phyloP scores from a whole-genome alignment of 2,113 vertebrate genomes.

The Tyrannus savana region DNA sequence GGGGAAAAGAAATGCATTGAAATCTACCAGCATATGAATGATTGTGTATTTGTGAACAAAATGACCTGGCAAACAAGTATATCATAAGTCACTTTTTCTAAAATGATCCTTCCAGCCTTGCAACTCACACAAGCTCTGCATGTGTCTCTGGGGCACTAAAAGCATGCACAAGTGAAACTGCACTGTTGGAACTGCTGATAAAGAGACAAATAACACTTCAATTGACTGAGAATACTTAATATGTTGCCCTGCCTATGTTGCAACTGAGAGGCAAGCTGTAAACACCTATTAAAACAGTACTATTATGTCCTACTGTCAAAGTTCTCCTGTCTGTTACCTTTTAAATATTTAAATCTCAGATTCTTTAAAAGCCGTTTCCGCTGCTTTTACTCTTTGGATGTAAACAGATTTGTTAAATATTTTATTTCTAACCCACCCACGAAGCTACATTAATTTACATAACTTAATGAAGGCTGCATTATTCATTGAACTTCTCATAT shows the following conservation, averaged over 20 bases:
- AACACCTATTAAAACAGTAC: not conserved
- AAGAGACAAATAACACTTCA: not conserved
- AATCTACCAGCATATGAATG: not conserved
- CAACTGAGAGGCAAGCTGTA: not conserved
- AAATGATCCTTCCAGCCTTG: not conserved
- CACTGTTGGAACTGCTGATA: not conserved
- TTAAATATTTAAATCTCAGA: constrained; percentile 49
- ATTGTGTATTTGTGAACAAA: not conserved
- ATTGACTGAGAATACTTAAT: not conserved
- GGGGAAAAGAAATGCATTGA: not conserved
- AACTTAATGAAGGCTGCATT: constrained; percentile 63
- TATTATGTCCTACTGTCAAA: not conserved
- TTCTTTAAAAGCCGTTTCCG: constrained; percentile 40
- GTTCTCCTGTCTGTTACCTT: not conserved
- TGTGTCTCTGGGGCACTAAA: not conserved
- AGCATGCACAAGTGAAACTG: not conserved
- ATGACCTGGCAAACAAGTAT: constrained; percentile 4
- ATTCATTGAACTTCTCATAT: constrained; percentile 64
- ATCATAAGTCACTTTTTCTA: not conserved
- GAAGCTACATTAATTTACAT: constrained; percentile 58
- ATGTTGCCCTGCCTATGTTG: not conserved
- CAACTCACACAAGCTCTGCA: not conserved
- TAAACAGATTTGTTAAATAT: constrained; percentile 63
- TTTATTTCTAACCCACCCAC: constrained; percentile 58
- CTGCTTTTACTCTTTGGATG: not conserved